These are phyloP conservation scores for Pachypanchax playfairii DNA, from an alignment of 2,113 vertebrate genomes.

Conservation along the genomic window DNA sequence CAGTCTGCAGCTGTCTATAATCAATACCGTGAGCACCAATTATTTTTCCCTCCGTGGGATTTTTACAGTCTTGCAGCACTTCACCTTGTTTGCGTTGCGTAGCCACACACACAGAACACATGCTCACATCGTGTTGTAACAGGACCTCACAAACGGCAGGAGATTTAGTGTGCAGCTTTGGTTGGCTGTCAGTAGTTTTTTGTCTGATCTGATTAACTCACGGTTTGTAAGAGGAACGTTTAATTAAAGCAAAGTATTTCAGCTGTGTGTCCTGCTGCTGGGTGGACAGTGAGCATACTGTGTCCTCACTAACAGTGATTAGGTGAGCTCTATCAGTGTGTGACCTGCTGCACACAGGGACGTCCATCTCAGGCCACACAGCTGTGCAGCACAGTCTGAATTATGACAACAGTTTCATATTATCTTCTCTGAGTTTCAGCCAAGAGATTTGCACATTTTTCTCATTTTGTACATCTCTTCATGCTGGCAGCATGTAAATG, in stretches of 20 bases:
- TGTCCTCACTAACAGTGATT: conserved; percentile 8
- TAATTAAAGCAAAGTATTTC: conserved; percentile 49
- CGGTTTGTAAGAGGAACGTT: conserved; percentile 24
- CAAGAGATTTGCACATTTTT: conserved; percentile 43
- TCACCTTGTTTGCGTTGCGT: conserved; percentile 28
- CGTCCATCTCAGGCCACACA: conserved; percentile 41
- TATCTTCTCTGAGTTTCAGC: conserved; percentile 41
- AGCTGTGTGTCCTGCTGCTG: conserved; percentile 9
- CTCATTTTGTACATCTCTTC: conserved; percentile 17
- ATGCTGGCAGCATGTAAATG: conserved; percentile 47
- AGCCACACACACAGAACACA: conserved; percentile 25
- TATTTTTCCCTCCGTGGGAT: conserved; percentile 4
- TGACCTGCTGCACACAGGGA: conserved; percentile 46
- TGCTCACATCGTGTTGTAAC: conserved; percentile 21
- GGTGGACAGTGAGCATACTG: conserved; percentile 43
- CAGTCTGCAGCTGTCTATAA: conserved; percentile 23
- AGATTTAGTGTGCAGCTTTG: conserved; percentile 39
- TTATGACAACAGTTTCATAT: conserved; percentile 43
- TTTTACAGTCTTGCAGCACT: conserved; percentile 18
- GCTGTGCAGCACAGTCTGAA: conserved; percentile 49
- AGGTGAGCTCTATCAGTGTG: too few relatives aligned
- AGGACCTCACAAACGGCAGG: conserved; percentile 42
- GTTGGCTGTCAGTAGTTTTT: conserved; percentile 25
- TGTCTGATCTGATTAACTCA: conserved; percentile 50
- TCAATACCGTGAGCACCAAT: conserved; percentile 10